These are phyloP conservation scores for Promerops cafer DNA, from an alignment of 2,113 vertebrate genomes.

Conservation along the genomic window DNA sequence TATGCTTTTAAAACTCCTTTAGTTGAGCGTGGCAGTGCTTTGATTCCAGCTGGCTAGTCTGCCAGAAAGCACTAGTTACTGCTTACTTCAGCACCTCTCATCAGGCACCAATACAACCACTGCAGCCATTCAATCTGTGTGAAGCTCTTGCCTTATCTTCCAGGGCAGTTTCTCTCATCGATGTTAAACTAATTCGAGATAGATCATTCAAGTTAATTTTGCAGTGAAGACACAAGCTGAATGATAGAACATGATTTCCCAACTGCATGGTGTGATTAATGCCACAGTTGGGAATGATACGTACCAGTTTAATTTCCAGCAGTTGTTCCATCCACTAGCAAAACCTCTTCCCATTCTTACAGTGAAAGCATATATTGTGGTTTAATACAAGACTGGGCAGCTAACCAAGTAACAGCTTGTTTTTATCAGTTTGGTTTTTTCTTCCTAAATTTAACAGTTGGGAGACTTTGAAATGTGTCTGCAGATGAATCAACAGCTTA, in stretches of 20 bases:
- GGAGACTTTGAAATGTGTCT: neutral
- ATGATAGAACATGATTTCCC: neutral
- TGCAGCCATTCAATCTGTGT: neutral
- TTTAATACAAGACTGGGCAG: neutral
- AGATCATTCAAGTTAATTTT: neutral
- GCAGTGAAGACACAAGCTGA: neutral
- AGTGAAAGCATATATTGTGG: neutral
- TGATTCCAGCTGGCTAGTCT: neutral
- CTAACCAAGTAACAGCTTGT: conserved; percentile 7
- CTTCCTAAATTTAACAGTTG: conserved; percentile 7
- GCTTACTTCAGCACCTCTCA: neutral
- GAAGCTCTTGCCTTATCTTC: neutral
- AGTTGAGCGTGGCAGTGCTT: neutral
- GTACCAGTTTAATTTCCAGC: neutral
- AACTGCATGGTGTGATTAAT: neutral
- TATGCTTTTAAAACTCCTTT: neutral
- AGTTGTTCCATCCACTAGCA: neutral
- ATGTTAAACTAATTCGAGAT: rapidly evolving
- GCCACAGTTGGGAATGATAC: neutral
- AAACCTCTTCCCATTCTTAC: neutral
- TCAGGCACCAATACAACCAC: neutral
- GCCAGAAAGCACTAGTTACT: neutral
- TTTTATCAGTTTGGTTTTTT: neutral
- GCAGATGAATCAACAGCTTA: conserved; percentile 29
- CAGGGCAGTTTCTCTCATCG: neutral